Evolutionary conservation across 2,797 vertebrate species (phyloP).

Genomic region (Xerus rutilus): DNA sequence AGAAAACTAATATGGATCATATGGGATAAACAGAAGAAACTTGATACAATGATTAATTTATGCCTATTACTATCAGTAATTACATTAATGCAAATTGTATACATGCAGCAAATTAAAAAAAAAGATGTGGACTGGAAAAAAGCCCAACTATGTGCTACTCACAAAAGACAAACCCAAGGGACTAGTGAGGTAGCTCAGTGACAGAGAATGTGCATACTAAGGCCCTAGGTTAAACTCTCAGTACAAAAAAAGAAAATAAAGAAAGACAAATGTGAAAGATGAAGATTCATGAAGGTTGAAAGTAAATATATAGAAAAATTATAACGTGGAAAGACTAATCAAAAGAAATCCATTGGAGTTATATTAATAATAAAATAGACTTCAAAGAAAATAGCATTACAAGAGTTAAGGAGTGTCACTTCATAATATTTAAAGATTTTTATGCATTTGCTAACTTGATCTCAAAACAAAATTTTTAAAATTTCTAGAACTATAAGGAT

Average conservation of each 20-base stretch:
- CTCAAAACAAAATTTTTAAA: slow-evolving; percentile 1
- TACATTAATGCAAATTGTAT: not conserved
- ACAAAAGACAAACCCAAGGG: not conserved
- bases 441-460: slow-evolving; percentile 16
- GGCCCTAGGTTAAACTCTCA: not conserved
- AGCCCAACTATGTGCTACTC: not conserved
- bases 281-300: not conserved
- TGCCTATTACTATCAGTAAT: slow-evolving; percentile 7
- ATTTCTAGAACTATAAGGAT: not conserved
- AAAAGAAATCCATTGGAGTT: slow-evolving; percentile 6
- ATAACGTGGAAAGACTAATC: not conserved
- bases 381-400: not conserved
- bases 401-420: slow-evolving; percentile 23
- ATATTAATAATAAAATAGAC: slow-evolving; percentile 15
- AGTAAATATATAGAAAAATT: not conserved
- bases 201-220: not conserved
- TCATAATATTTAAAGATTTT: slow-evolving; percentile 8
- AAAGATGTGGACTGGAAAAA: not conserved
- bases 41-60: not conserved
- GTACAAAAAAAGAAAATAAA: not conserved
- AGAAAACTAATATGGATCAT: not conserved
- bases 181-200: not conserved
- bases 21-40: not conserved
- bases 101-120: not conserved
- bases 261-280: not conserved